These are phyloP conservation scores for Triplophysa dalaica DNA, from an alignment of 2,113 vertebrate species.

Conservation along the genomic window DNA sequence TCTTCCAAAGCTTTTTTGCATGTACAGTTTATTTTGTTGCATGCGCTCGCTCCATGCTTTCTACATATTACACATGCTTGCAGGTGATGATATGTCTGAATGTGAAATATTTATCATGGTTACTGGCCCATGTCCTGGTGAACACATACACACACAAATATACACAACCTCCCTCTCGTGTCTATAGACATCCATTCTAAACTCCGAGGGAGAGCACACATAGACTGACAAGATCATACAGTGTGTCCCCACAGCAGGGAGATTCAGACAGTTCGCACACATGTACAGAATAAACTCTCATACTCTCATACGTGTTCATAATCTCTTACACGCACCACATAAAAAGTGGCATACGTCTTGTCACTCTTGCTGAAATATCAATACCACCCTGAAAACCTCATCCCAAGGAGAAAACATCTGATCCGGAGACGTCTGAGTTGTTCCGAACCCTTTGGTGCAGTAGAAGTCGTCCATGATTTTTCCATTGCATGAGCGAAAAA, in stretches of 20 bases:
- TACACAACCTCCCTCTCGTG: slow-evolving; percentile 50
- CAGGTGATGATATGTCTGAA: slow-evolving; percentile 68
- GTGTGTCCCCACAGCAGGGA: slow-evolving; percentile 36
- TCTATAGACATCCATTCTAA: slow-evolving; percentile 70
- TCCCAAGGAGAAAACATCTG: slow-evolving; percentile 26
- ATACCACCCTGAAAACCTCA: slow-evolving; percentile 16
- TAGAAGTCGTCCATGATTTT: slow-evolving; percentile 49
- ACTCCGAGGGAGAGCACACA: slow-evolving; percentile 58
- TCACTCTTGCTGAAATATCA: slow-evolving; percentile 21
- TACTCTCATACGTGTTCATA: slow-evolving; percentile 18
- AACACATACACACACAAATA: slow-evolving; percentile 14
- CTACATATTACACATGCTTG: slow-evolving; percentile 63
- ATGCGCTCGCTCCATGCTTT: slow-evolving; percentile 18
- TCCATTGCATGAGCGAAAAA: slow-evolving; percentile 55
- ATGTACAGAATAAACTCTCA: slow-evolving; percentile 25
- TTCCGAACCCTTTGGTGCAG: slow-evolving; percentile 32
- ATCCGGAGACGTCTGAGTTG: neutral
- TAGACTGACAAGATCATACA: slow-evolving; percentile 58
- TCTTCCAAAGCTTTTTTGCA: neutral
- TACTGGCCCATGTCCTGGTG: slow-evolving; percentile 21
- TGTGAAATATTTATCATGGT: slow-evolving; percentile 72
- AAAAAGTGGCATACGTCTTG: neutral
- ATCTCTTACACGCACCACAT: slow-evolving; percentile 25
- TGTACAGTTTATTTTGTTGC: neutral
- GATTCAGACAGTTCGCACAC: slow-evolving; percentile 36